phyloP scores from a whole-genome alignment of 2,113 vertebrate species.

The Platichthys flesus region DNA sequence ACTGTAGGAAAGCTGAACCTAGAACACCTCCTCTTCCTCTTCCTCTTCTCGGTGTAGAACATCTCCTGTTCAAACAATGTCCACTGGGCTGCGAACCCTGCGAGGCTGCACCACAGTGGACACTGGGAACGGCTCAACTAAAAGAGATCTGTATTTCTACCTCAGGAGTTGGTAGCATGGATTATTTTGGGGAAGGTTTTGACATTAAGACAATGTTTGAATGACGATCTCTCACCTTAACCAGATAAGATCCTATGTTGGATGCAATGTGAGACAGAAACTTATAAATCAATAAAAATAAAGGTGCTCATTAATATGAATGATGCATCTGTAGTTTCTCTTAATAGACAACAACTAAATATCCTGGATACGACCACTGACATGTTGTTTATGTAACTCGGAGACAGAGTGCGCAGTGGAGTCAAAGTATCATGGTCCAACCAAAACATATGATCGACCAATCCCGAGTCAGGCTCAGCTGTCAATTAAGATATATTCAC shows the following conservation, averaged over 20 bases:
- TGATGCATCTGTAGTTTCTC: too few relatives aligned
- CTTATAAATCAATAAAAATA: background rate
- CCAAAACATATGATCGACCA: too few relatives aligned
- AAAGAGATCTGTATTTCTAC: background rate
- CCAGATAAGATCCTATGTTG: background rate
- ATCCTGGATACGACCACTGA: too few relatives aligned
- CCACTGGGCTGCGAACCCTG: constrained; percentile 6
- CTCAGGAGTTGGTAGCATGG: constrained; percentile 7
- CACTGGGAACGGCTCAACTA: background rate
- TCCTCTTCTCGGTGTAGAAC: constrained; percentile 15
- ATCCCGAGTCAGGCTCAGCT: too few relatives aligned
- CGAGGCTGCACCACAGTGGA: background rate
- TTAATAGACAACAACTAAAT: too few relatives aligned
- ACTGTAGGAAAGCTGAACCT: constrained; percentile 50
- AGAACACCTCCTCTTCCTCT: constrained; percentile 34
- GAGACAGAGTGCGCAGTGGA: too few relatives aligned
- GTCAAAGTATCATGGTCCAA: too few relatives aligned
- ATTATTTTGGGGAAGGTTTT: background rate
- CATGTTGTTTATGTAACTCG: too few relatives aligned
- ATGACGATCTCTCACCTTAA: background rate
- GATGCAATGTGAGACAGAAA: background rate
- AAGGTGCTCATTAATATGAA: background rate
- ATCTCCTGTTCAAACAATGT: constrained; percentile 8
- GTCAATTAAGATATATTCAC: too few relatives aligned
- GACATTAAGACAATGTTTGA: background rate